Evolutionary conservation across 1,140 invertebrate species (phyloP).

Genomic region (Vanessa atalanta): DNA sequence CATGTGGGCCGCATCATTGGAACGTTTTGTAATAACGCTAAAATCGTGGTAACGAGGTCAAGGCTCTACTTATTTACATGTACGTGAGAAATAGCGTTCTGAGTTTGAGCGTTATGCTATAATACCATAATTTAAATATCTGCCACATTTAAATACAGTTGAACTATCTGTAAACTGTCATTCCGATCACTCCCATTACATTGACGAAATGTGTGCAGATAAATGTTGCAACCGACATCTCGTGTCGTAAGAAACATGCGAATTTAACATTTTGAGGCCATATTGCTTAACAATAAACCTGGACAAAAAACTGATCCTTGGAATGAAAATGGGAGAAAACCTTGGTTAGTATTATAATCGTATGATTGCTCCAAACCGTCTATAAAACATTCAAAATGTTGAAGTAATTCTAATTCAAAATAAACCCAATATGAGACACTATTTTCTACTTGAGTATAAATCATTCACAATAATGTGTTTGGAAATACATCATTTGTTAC

Average conservation of each 20-base stretch:
- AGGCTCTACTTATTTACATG: slow-evolving; percentile 74
- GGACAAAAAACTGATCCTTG: slow-evolving; percentile 7
- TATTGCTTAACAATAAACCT: slow-evolving; percentile 7
- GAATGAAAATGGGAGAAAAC: neutral
- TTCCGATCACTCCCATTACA: slow-evolving; percentile 4
- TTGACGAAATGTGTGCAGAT: neutral
- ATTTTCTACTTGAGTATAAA: no score
- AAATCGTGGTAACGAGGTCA: slow-evolving; percentile 78
- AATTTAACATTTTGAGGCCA: neutral
- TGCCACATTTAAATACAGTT: neutral
- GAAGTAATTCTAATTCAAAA: neutral
- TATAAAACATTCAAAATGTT: neutral
- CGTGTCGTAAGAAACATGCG: neutral
- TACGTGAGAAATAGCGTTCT: slow-evolving; percentile 73
- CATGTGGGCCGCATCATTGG: slow-evolving; percentile 60
- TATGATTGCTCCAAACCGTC: neutral
- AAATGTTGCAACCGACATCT: neutral
- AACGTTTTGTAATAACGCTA: slow-evolving; percentile 75
- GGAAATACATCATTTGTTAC: no score
- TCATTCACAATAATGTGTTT: no score
- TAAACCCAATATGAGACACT: neutral
- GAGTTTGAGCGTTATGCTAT: slow-evolving; percentile 43
- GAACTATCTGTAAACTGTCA: slow-evolving; percentile 13
- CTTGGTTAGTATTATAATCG: slow-evolving; percentile 14
- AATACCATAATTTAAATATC: slow-evolving; percentile 18